Base-by-base conservation (phyloP, 2,113 vertebrate genomes). In the Noctilio leporinus region DNA sequence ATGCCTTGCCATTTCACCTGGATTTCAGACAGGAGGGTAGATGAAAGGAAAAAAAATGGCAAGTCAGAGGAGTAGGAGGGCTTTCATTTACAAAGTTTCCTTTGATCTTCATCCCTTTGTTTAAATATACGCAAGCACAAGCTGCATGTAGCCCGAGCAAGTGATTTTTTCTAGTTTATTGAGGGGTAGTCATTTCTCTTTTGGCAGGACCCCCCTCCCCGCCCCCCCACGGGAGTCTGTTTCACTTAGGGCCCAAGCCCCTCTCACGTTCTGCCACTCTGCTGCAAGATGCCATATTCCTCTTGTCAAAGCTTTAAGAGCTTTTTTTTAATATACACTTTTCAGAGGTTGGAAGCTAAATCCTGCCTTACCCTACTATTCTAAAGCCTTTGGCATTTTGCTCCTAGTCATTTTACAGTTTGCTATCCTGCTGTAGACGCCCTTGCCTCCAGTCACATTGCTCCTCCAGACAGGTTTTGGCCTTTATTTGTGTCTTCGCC, bases 51-150 rank as follows among this genome's bases (percentile, higher is more conserved):
- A 47, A 89, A 53, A 88, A 92, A 95, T 95, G 96, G 95, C 97
- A 96, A 84, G 96, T 93, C 95, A 87, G 57, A 81, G 76, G 90
- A 95, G 84, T 72, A 65, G 84, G 76, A 95, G 92, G 96, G 88
- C 93, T 95, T 76, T 96, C 90, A 82, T 96, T 96, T 96, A 90
- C 72, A 84, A 92, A 93, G 70, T 92, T 95, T 88, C 96, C 93
- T 97, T 97, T 97, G 96, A 97, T 97, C 97, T 96, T 96, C 30
- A 93, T 69, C 51, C 45, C 85, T 95, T 96, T 95, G 78, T 96
- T 94, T 49, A 86, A 88, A 80, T n/a, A n/a, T n/a, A n/a, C n/a
- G n/a, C n/a, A n/a, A n/a, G n/a, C n/a, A n/a, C n/a, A n/a, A n/a
- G n/a, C n/a, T n/a, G n/a, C n/a, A n/a, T n/a, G 70, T 76, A 96